Evolutionary conservation across 2,888 invertebrate species (phyloP).

Genomic region (Chydorus sphaericus): DNA sequence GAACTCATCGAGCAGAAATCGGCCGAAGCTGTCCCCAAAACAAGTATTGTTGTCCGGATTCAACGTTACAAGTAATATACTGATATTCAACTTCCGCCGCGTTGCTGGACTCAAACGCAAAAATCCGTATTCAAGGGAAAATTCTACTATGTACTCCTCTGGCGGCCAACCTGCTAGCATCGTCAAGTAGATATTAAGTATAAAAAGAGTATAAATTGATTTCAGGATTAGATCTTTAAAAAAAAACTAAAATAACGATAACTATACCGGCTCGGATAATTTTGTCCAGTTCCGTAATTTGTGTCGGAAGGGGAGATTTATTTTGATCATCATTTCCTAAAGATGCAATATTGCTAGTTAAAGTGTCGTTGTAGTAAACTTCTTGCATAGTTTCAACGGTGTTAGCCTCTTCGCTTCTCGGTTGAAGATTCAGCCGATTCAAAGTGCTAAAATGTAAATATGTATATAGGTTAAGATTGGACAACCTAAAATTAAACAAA

Average conservation of each 20-base stretch:
- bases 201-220: background rate
- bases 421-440: too few relatives aligned
- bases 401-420: too few relatives aligned
- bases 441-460: too few relatives aligned
- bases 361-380: background rate
- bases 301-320: background rate
- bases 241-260: background rate
- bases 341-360: background rate
- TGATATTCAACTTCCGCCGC: slow-evolving; percentile 73
- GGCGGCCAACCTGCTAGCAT: slow-evolving; percentile 44
- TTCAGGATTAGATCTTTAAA: too few relatives aligned
- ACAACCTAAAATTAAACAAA: too few relatives aligned
- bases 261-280: slow-evolving; percentile 6
- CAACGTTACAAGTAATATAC: slow-evolving; percentile 63
- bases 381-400: too few relatives aligned
- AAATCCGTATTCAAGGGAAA: slow-evolving; percentile 93
- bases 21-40: slow-evolving; percentile 83
- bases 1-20: slow-evolving; percentile 79
- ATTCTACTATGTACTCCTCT: slow-evolving; percentile 93
- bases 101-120: slow-evolving; percentile 75
- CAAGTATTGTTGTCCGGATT: slow-evolving; percentile 80
- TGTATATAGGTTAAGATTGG: too few relatives aligned
- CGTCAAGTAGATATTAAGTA: background rate
- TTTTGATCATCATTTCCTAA: background rate
- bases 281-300: slow-evolving; percentile 6